Evolutionary conservation across 2,888 invertebrate genomes (phyloP).

Genomic region (Ashinkailepas kermadecensis): DNA sequence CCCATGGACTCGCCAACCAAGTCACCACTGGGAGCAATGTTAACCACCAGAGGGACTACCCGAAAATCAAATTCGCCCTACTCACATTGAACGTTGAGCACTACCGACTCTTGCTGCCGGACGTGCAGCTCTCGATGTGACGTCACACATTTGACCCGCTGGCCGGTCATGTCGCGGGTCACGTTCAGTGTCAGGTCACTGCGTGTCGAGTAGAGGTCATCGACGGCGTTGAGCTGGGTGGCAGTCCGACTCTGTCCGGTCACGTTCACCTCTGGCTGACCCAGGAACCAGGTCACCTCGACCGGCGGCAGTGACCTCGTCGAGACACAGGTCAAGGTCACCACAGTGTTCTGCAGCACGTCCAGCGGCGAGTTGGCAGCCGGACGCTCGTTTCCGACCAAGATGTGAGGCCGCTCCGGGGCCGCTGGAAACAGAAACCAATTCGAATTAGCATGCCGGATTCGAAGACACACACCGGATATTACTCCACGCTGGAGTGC

Average conservation of each 20-base stretch:
- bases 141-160: not conserved
- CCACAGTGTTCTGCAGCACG: not conserved
- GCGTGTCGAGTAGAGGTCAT: not conserved
- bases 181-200: constrained; percentile 9
- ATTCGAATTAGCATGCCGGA: too few species aligned
- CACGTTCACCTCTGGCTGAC: not conserved
- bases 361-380: not conserved
- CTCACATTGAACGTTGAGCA: constrained; percentile 2
- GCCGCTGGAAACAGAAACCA: not conserved
- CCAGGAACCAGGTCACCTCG: not conserved
- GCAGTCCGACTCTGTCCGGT: not conserved
- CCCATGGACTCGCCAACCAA: too few species aligned
- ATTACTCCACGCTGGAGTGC: too few species aligned
- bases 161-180: not conserved
- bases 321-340: constrained; percentile 14
- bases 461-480: too few species aligned
- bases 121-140: not conserved
- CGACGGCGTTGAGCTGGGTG: not conserved
- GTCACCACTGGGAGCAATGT: too few species aligned
- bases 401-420: not conserved
- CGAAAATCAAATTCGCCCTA: not conserved
- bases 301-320: not conserved
- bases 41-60: too few species aligned
- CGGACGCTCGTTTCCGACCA: not conserved
- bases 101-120: not conserved